A percentile compares a stretch with the other conserved stretches of the same genome.
These are phyloP conservation scores for Trinectes maculatus DNA, from an alignment of 2,113 vertebrate species.

Conservation along the genomic window DNA sequence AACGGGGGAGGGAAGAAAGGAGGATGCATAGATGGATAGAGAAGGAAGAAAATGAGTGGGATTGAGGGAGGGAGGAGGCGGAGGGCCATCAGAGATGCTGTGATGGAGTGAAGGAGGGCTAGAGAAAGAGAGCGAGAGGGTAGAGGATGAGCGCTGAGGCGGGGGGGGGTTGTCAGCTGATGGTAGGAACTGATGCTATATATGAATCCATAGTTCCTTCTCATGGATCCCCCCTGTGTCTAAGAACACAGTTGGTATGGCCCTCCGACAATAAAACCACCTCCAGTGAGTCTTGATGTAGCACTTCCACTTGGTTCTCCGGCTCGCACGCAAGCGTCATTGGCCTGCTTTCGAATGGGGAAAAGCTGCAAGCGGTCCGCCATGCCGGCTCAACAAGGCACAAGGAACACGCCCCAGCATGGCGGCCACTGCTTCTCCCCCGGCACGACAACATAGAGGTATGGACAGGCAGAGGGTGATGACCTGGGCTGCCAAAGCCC, in stretches of 20 bases:
- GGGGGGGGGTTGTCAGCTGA: conserved; percentile 62
- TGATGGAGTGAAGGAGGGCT: conserved; percentile 59
- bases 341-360: conserved; percentile 41
- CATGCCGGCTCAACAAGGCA: conserved; percentile 64
- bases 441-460: conserved; percentile 18
- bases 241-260: conserved; percentile 88
- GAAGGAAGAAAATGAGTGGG: conserved; percentile 77
- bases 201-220: conserved; percentile 82
- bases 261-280: conserved; percentile 98
- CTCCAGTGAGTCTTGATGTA: conserved; percentile 92
- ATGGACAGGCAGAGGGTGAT: conserved; percentile 36
- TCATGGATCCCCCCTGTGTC: conserved; percentile 77
- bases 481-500: conserved; percentile 49
- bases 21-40: conserved; percentile 76
- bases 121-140: conserved; percentile 26
- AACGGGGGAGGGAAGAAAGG: conserved; percentile 65
- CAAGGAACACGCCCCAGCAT: conserved; percentile 76
- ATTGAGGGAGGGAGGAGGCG: conserved; percentile 64
- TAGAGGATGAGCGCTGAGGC: conserved; percentile 44
- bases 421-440: conserved; percentile 52
- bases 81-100: conserved; percentile 71
- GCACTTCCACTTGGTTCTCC: conserved; percentile 88
- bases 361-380: conserved; percentile 59
- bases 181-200: conserved; percentile 61
- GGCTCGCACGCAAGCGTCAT: conserved; percentile 70